phyloP scores from a whole-genome alignment of 1,140 invertebrate species.

The Cotesia typhae region DNA sequence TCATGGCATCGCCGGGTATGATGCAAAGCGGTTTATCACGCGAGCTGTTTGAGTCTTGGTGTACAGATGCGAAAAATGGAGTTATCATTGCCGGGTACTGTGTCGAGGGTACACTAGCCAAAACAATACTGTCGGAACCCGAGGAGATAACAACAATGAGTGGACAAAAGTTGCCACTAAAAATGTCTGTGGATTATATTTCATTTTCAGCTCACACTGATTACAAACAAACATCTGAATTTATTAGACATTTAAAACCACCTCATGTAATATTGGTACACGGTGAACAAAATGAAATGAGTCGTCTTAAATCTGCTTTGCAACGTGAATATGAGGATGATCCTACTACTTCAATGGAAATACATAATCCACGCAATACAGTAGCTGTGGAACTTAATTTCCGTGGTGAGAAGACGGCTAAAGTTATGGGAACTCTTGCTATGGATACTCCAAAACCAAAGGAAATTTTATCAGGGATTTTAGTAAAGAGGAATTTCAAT shows the following conservation, averaged over 20 bases:
- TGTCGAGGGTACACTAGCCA: conserved; percentile 98
- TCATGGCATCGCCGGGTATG: conserved; percentile 99
- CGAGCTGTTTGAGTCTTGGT: conserved; percentile 99
- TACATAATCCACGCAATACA: conserved; percentile 97
- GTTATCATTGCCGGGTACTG: conserved; percentile 99
- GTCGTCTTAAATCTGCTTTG: conserved; percentile 90
- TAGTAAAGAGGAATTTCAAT: conserved; percentile 98
- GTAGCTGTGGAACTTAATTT: conserved; percentile 93
- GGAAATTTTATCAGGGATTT: conserved; percentile 86
- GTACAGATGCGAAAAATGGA: conserved; percentile 96
- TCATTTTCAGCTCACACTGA: conserved; percentile 99
- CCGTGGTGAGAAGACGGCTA: conserved; percentile 96
- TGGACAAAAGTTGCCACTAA: conserved; percentile 94
- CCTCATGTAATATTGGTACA: conserved; percentile 97
- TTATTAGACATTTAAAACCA: conserved; percentile 92
- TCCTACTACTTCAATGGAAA: conserved; percentile 84
- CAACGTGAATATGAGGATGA: conserved; percentile 94
- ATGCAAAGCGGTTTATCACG: conserved; percentile 98
- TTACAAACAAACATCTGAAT: conserved; percentile 98
- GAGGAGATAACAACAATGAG: conserved; percentile 96
- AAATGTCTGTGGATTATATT: conserved; percentile 99
- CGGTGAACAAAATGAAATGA: conserved; percentile 99
- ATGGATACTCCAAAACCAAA: conserved; percentile 82
- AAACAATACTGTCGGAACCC: conserved; percentile 96
- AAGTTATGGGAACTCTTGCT: conserved; percentile 94